Evolutionary conservation across 2,113 vertebrate species (phyloP).

Genomic region (Cheirogaleus medius): DNA sequence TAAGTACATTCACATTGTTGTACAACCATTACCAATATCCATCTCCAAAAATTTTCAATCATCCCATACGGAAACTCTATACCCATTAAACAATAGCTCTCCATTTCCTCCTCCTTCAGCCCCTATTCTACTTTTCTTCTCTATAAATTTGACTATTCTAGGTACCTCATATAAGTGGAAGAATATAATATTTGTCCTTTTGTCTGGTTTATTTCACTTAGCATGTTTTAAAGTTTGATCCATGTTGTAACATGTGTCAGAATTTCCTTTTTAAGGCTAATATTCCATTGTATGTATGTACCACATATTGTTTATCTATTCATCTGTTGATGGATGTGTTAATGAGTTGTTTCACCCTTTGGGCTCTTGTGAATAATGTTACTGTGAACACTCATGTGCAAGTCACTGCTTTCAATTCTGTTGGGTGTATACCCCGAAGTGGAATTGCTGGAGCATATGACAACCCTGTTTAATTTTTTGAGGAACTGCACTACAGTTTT

Average conservation of each 20-base stretch:
- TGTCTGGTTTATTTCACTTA: background rate
- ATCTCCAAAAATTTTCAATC: background rate
- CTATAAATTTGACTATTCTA: background rate
- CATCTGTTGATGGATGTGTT: background rate
- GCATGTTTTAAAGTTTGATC: background rate
- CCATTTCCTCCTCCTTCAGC: background rate
- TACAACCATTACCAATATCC: background rate
- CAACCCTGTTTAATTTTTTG: background rate
- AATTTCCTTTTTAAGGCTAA: background rate
- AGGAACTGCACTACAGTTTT: background rate
- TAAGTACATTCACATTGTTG: background rate
- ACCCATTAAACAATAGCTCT: background rate
- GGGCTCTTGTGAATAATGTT: background rate
- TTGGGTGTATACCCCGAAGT: background rate
- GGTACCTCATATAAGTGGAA: background rate
- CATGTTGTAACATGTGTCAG: background rate
- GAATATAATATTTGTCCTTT: background rate
- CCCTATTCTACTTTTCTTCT: background rate
- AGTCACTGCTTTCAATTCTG: background rate
- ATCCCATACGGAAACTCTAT: background rate
- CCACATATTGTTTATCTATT: background rate
- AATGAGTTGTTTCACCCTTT: background rate
- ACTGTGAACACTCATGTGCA: background rate
- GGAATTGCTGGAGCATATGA: background rate
- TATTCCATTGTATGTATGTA: background rate